Percentiles rank a stretch among this genome's conserved stretches.
Conservation (phyloP, 1,140 invertebrate genomes). For the Coptotermes formosanus region DNA sequence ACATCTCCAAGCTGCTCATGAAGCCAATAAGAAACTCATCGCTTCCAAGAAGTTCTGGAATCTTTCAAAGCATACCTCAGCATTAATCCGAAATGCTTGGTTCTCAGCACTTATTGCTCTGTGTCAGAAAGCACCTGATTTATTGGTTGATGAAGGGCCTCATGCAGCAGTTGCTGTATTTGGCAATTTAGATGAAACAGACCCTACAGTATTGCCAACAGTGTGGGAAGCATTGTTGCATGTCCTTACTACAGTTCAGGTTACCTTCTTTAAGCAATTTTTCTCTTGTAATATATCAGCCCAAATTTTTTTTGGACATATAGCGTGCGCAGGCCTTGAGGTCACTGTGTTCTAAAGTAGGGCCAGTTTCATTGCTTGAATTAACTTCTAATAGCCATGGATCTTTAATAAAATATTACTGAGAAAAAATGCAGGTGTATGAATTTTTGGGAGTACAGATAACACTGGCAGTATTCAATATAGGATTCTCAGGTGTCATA, state of each 20-base stretch:
- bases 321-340: too few relatives aligned
- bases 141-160: slow-evolving; percentile 52
- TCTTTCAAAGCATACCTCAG: slow-evolving; percentile 56
- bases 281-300: too few relatives aligned
- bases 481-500: too few relatives aligned
- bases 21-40: slow-evolving; percentile 56
- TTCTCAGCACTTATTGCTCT: slow-evolving; percentile 64
- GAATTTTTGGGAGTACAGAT: too few relatives aligned
- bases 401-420: too few relatives aligned
- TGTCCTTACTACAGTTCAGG: slow-evolving; percentile 57
- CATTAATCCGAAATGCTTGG: slow-evolving; percentile 60
- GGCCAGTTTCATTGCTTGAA: too few relatives aligned
- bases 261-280: slow-evolving; percentile 38
- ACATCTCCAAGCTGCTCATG: slow-evolving; percentile 52
- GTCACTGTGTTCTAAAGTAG: too few relatives aligned
- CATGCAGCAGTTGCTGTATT: slow-evolving; percentile 61
- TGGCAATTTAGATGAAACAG: slow-evolving; percentile 67
- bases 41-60: slow-evolving; percentile 72
- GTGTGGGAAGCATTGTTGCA: slow-evolving; percentile 71
- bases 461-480: too few relatives aligned
- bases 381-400: too few relatives aligned
- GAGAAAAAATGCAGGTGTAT: too few relatives aligned
- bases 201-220: slow-evolving; percentile 61
- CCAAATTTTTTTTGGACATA: too few relatives aligned
- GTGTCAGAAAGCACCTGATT: slow-evolving; percentile 53